A percentile compares a stretch with the other conserved stretches of the same genome.
Evolutionary conservation across 2,113 vertebrate species (phyloP).

Genomic region (Tupaia chinensis): DNA sequence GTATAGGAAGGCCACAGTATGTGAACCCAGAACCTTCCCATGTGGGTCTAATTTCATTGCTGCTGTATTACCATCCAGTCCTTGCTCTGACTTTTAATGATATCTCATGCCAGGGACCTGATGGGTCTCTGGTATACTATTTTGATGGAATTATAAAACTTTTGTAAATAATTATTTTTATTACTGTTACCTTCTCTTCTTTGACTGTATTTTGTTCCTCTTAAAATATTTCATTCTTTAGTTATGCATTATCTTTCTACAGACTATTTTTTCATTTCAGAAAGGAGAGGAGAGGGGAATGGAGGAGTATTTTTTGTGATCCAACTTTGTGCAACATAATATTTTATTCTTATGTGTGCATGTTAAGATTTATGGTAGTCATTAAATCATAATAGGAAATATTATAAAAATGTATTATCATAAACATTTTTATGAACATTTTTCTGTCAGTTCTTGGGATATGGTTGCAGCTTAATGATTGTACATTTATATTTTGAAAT

Average conservation of each 20-base stretch:
- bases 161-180: background rate
- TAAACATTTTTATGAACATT: slow-evolving; percentile 9
- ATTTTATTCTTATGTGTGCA: background rate
- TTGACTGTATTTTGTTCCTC: background rate
- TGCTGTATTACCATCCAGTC: too few relatives aligned
- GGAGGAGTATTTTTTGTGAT: background rate
- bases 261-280: background rate
- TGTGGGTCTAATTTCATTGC: too few relatives aligned
- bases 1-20: too few relatives aligned
- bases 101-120: background rate
- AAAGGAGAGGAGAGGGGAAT: background rate
- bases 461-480: background rate
- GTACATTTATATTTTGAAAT: background rate
- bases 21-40: too few relatives aligned
- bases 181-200: background rate
- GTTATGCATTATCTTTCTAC: background rate
- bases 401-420: background rate
- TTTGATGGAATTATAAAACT: background rate
- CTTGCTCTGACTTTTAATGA: background rate
- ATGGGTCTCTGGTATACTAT: background rate
- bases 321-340: background rate
- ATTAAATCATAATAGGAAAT: slow-evolving; percentile 4
- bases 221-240: background rate
- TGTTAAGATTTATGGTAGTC: background rate
- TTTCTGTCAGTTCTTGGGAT: background rate